Conservation (phyloP, 2,888 invertebrate species). For the Gnatocerus cornutus region DNA sequence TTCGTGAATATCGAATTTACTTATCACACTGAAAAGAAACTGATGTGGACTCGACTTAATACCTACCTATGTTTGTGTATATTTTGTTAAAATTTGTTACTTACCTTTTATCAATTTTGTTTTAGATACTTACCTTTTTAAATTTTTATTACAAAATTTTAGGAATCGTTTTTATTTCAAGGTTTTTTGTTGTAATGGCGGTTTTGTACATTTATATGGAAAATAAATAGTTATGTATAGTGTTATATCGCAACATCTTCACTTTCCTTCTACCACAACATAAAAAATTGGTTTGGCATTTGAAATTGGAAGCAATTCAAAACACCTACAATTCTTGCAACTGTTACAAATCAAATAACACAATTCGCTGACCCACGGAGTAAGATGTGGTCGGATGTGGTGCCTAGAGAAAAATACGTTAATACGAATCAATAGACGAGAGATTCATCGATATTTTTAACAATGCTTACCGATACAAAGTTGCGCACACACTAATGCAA, state of each 20-base stretch:
- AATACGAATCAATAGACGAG: neutral
- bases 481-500: neutral
- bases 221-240: slow-evolving; percentile 11
- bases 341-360: slow-evolving; percentile 6
- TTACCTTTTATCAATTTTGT: slow-evolving; percentile 1
- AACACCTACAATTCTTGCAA: slow-evolving; percentile 3
- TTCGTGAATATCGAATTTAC: too few relatives aligned
- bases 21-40: too few relatives aligned
- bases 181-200: neutral
- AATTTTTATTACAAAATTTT: too few relatives aligned
- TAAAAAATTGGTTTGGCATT: neutral
- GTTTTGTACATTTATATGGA: slow-evolving; percentile 9
- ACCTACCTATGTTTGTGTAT: neutral
- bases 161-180: neutral
- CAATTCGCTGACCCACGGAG: neutral
- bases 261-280: neutral
- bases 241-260: neutral
- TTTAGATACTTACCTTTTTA: slow-evolving; percentile 5
- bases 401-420: neutral
- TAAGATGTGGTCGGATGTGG: neutral
- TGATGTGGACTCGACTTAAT: too few relatives aligned
- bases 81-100: slow-evolving; percentile 9
- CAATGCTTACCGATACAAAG: neutral
- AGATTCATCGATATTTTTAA: slow-evolving; percentile 26
- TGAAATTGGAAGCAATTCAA: slow-evolving; percentile 4